Base-by-base conservation (phyloP, 2,888 invertebrate species). In the Xestia sexstrigata region DNA sequence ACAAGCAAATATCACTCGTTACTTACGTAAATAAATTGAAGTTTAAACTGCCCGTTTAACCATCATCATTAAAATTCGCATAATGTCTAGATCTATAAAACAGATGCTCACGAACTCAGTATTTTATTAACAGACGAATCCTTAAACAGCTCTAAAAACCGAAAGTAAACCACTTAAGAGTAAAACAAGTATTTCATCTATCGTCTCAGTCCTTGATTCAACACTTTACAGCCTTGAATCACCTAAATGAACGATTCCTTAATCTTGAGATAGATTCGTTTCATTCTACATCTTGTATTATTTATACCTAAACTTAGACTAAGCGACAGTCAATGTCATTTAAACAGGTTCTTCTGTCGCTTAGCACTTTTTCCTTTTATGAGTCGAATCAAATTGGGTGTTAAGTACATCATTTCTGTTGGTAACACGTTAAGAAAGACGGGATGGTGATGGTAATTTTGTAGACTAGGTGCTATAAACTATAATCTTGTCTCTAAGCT, bases 321-420 rank as follows among this genome's bases (percentile, higher is more conserved):
- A 80, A 30, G 58, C 72, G 60, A 82, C 70, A 73, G 72, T 68
- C 87, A 86, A 84, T 84, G 87, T 83, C 87, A 77, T 49, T 39
- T 1, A 4, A 72, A 77, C 84, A 55, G 70, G 84, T 86, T 83
- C 39, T 39, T 74, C 23, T n/a, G 72, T 67, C 42, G 65, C 15
- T 67, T 65, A 15, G 11, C 1, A 58, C 1, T 69, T 77, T 83
- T 71, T 70, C 9, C 5, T 65, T 76, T 75, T 75, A 47, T 45
- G 23, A 62, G 23, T 60, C 52, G 63, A 67, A 39, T 66, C n/a
- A 45, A 49, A 72, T 70, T 20, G 23, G n/a, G 6, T 75, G 62
- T 83, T 83, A n/a, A n/a, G n/a, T n/a, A 86, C 49, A 69, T 70
- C 30, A 79, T 71, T 60, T 65, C 52, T 42, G 39, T 71, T 79